These are phyloP conservation scores for Taphrorychus bicolor DNA, from an alignment of 2,888 invertebrate genomes.

Conservation along the genomic window DNA sequence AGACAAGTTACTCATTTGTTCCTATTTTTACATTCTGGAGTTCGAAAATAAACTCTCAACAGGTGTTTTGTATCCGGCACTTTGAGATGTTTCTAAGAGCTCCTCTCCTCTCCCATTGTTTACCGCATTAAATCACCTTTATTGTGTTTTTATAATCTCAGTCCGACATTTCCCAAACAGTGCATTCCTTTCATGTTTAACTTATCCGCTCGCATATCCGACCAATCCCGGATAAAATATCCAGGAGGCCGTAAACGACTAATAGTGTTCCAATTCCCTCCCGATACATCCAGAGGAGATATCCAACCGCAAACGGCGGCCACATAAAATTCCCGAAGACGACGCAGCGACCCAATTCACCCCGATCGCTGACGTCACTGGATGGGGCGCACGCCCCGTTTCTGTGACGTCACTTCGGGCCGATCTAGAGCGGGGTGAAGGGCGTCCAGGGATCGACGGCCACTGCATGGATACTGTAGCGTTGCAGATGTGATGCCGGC, in stretches of 20 bases:
- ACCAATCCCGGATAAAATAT: not conserved
- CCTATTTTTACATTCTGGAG: not conserved
- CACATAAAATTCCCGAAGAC: constrained; percentile 7
- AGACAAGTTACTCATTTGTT: not conserved
- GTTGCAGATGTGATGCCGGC: constrained; percentile 2
- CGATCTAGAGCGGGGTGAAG: constrained; percentile 9
- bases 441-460: constrained; percentile 18
- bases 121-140: not conserved
- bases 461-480: constrained; percentile 27
- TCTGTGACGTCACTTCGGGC: constrained; percentile 29
- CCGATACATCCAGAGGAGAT: not conserved
- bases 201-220: no score
- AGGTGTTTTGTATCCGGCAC: constrained; percentile 2
- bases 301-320: no score
- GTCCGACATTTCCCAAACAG: not conserved
- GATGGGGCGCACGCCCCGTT: constrained; percentile 31
- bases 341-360: constrained; percentile 34
- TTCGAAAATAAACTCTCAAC: constrained; percentile 3
- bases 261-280: constrained; percentile 6
- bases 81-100: not conserved
- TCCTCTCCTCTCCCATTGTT: not conserved
- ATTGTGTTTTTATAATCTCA: not conserved
- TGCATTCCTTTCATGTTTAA: not conserved
- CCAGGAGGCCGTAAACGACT: not conserved
- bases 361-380: constrained; percentile 36